Percentiles rank a stretch among this genome's conserved stretches.
Conservation (phyloP, 1,140 invertebrate genomes). For the Melanaphis sacchari region DNA sequence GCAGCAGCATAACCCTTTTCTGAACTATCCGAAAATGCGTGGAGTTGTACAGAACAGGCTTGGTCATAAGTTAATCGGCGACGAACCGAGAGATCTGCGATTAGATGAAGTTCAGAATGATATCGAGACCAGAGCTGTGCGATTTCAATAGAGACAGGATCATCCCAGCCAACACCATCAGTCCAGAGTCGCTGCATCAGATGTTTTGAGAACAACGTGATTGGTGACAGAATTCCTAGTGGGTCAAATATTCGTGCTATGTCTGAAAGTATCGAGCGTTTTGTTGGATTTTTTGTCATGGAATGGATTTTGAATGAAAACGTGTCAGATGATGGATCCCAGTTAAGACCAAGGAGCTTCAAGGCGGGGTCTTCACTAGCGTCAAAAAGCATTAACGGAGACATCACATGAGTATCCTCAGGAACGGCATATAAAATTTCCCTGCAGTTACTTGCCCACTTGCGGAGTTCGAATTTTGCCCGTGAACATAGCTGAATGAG, state of each 20-base stretch:
- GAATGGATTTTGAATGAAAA: neutral
- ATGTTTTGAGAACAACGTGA: constrained; percentile 58
- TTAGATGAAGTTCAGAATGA: too few relatives aligned
- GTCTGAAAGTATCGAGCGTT: neutral
- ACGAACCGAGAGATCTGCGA: too few relatives aligned
- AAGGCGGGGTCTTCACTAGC: neutral
- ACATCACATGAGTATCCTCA: neutral
- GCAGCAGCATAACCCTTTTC: too few relatives aligned
- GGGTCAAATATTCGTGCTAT: neutral
- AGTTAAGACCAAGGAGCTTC: constrained; percentile 55
- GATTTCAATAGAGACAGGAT: too few relatives aligned
- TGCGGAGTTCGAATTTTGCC: constrained; percentile 54
- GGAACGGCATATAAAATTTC: neutral
- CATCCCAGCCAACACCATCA: too few relatives aligned
- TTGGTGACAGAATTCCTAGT: neutral
- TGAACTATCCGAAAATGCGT: too few relatives aligned
- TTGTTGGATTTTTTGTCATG: neutral
- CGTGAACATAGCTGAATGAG: too few relatives aligned
- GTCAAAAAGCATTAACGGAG: neutral
- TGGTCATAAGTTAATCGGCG: too few relatives aligned
- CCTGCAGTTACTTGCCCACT: constrained; percentile 60
- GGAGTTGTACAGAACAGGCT: too few relatives aligned
- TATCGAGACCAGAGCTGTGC: too few relatives aligned
- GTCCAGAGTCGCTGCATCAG: too few relatives aligned
- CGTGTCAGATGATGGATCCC: neutral